Conservation (phyloP, 2,797 vertebrate genomes). For the Dryobates pubescens region DNA sequence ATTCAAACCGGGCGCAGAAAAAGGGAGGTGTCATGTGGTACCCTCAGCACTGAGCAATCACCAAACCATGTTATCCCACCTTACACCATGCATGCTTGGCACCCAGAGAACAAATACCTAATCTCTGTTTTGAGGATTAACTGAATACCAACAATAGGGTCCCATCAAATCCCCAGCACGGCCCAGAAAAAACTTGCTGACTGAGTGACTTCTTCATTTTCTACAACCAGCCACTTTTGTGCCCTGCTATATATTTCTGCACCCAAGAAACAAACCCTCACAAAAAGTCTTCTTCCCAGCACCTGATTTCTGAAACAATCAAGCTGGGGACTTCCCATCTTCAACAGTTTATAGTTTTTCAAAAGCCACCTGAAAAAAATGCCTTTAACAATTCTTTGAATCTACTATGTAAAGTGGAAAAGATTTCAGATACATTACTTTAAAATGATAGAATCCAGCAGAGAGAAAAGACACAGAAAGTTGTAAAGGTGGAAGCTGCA, state of each 20-base stretch:
- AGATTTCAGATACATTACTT: background rate
- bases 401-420: background rate
- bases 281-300: background rate
- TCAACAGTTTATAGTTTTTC: background rate
- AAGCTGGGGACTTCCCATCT: background rate
- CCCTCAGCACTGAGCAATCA: background rate
- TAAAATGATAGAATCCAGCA: background rate
- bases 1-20: background rate
- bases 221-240: background rate
- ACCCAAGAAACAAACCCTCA: background rate
- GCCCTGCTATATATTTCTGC: background rate
- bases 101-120: background rate
- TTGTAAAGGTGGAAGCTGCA: background rate
- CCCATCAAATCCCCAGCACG: background rate
- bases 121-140: background rate
- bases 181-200: background rate
- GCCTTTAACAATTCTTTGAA: background rate
- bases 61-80: background rate
- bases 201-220: background rate
- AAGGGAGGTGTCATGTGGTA: background rate
- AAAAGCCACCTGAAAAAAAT: background rate
- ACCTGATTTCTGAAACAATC: background rate
- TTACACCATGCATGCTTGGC: accelerated
- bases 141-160: background rate
- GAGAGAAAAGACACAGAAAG: background rate